Conservation (phyloP, 2,113 vertebrate species). For the Tachuris rubrigastra region DNA sequence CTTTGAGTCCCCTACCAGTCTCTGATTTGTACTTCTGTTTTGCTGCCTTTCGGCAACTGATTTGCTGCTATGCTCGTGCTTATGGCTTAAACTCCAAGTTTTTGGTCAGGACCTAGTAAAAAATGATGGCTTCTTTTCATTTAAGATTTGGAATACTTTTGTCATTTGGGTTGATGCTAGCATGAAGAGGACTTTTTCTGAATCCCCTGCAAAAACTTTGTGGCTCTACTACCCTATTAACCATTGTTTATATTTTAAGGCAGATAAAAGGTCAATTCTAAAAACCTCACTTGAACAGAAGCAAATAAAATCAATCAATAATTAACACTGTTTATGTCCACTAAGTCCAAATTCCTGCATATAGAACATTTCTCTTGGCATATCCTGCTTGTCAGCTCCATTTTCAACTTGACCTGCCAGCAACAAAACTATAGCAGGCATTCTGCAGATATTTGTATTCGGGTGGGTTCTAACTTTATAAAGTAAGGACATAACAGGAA, state of each 20-base stretch:
- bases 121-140: not conserved
- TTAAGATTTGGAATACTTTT: not conserved
- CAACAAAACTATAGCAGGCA: not conserved
- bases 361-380: not conserved
- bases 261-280: not conserved
- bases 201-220: not conserved
- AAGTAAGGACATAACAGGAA: not conserved
- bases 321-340: slow-evolving; percentile 30
- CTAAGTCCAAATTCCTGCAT: slow-evolving; percentile 30
- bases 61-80: not conserved
- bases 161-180: not conserved
- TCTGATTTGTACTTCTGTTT: not conserved
- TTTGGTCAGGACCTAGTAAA: not conserved
- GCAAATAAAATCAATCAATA: slow-evolving; percentile 30
- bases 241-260: not conserved
- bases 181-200: not conserved
- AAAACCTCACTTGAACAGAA: not conserved
- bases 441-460: not conserved
- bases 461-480: not conserved
- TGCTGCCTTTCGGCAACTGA: not conserved
- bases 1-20: not conserved
- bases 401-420: not conserved
- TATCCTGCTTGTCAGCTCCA: not conserved
- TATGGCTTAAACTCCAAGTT: not conserved
- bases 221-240: not conserved